Conservation (phyloP, 2,888 invertebrate species). For the Schrankia costaestrigalis region DNA sequence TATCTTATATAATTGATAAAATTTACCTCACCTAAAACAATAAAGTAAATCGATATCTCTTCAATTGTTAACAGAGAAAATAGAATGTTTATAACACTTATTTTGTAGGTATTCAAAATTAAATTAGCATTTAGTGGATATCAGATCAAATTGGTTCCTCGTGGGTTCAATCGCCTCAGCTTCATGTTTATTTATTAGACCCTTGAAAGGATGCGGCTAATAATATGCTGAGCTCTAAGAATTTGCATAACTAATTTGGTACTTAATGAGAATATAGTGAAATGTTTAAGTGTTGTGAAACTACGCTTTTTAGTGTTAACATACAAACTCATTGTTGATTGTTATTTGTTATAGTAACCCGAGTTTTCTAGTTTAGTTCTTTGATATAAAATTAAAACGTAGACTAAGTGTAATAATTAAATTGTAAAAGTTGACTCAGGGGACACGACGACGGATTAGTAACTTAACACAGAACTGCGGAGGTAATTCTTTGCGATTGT, state of each 20-base stretch:
- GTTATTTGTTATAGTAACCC: conserved; percentile 2
- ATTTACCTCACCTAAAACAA: conserved; percentile 19
- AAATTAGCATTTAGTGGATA: conserved; percentile 66
- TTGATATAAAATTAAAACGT: background rate
- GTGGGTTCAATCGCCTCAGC: conserved; percentile 47
- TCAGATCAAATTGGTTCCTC: conserved; percentile 57
- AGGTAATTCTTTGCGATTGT: background rate
- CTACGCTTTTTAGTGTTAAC: conserved; percentile 7
- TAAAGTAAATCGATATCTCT: conserved; percentile 25
- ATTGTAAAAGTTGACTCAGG: conserved; percentile 3
- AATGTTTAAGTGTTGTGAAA: conserved; percentile 18
- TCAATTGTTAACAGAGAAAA: conserved; percentile 40
- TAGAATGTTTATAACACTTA: conserved; percentile 39
- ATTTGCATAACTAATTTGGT: conserved; percentile 60
- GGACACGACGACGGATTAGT: conserved; percentile 1
- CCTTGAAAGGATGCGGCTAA: conserved; percentile 59
- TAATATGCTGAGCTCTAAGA: conserved; percentile 60
- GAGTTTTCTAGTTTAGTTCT: background rate
- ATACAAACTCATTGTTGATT: conserved; percentile 3
- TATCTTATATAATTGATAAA: conserved; percentile 12
- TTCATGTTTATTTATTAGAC: conserved; percentile 74
- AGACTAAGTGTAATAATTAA: conserved; percentile 4
- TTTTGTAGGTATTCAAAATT: conserved; percentile 48
- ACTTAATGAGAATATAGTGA: conserved; percentile 35
- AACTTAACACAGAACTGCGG: background rate